Evolutionary conservation across 2,888 invertebrate species (phyloP), one percentile per base, ranked within the genome.

Genomic region (Drosophila prostipennis): DNA sequence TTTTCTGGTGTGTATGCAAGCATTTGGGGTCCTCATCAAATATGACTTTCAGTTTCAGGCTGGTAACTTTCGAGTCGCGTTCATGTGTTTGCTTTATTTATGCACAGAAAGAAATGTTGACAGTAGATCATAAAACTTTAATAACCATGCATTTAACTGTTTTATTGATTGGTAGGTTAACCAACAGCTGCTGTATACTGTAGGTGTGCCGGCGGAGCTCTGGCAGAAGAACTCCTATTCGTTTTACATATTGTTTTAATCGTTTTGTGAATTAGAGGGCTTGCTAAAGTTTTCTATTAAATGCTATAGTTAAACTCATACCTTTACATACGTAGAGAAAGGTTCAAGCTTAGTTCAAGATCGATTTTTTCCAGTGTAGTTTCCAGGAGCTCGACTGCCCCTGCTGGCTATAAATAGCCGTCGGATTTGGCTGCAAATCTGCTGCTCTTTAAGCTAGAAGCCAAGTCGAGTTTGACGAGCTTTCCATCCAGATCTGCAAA

Each of bases 21-120:
- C 42, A 32, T 53, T 57, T 11, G 40, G 39, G 52, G 48, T 46
- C 32, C 75, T 78, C 74, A 74, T 84, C 88, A 87, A 86, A 86
- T 80, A 87, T 86, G 87, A 80, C 88, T 83, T 88, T 86, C 86
- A 88, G 80, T 85, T 81, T 81, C 67, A 49, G 77, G 48, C 65
- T 69, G 65, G 26, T 48, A 74, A 84, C 57, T 81, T 87, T 74
- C 53, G 42, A 58, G 67, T 53, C 79, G 73, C 48, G 59, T 39
- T 36, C 83, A 74, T 86, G 73, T 87, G 83, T 80, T 81, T 82
- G 58, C 67, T 75, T 81, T 87, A 65, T 74, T 79, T 74, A 65
- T 80, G 65, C 70, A 45, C 48, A 57, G 56, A 5, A 8, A 64
- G 32, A 63, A 64, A 63, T 14, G n/a, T 6, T 14, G 6, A 11